These are phyloP conservation scores for Carabus problematicus DNA, from an alignment of 2,888 invertebrate genomes.

Conservation along the genomic window DNA sequence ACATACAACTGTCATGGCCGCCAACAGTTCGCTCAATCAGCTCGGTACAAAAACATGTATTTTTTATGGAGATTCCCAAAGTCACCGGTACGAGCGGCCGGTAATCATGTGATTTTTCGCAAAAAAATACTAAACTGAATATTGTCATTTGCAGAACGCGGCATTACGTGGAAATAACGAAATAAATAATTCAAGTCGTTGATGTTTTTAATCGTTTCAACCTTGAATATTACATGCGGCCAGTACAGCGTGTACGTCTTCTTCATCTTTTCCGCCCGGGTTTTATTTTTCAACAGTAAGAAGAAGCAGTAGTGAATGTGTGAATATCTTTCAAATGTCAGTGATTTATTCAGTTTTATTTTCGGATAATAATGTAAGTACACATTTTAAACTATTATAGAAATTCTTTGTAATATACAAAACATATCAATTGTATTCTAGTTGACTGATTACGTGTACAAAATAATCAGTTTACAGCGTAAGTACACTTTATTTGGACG, in stretches of 20 bases:
- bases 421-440: too few relatives aligned
- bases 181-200: conserved; percentile 32
- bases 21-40: conserved; percentile 32
- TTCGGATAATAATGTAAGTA: not conserved
- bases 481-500: conserved; percentile 22
- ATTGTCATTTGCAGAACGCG: too few relatives aligned
- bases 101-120: not conserved
- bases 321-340: not conserved
- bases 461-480: too few relatives aligned
- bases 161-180: conserved; percentile 11
- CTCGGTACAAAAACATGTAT: conserved; percentile 20
- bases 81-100: not conserved
- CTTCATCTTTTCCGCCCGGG: not conserved
- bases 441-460: too few relatives aligned
- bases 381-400: not conserved
- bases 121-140: too few relatives aligned
- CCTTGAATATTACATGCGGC: conserved; percentile 26
- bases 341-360: not conserved
- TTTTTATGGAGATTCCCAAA: conserved; percentile 14
- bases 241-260: conserved; percentile 17
- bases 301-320: not conserved
- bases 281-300: not conserved
- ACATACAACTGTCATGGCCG: conserved; percentile 43
- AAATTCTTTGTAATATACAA: conserved; percentile 2
- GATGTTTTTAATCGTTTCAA: conserved; percentile 37